A percentile compares a stretch with the other conserved stretches of the same genome.
phyloP scores from a whole-genome alignment of 2,113 vertebrate genomes.

The Pithys albifrons region DNA sequence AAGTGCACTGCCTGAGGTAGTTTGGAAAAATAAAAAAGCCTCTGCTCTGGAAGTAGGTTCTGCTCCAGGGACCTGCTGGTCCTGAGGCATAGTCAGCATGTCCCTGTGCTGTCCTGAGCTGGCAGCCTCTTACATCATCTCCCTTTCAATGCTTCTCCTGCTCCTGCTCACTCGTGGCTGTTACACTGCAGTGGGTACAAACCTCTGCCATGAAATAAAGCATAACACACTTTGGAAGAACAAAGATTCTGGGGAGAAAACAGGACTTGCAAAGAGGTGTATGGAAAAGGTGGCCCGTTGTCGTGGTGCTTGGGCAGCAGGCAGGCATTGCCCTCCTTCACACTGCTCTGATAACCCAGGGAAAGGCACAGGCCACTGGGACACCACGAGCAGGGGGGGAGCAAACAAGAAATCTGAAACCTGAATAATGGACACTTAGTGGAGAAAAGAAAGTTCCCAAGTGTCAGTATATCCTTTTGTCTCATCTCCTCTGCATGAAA shows the following conservation, averaged over 20 bases:
- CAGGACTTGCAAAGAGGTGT: not conserved
- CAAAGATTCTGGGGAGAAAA: not conserved
- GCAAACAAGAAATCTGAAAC: not conserved
- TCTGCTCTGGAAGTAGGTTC: not conserved
- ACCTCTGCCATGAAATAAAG: not conserved
- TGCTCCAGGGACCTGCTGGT: not conserved
- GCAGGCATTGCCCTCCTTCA: not conserved
- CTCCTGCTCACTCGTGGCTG: not conserved
- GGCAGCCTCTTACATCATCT: not conserved
- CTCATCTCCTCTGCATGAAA: not conserved
- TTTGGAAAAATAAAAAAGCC: not conserved
- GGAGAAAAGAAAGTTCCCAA: not conserved
- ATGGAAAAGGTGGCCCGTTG: not conserved
- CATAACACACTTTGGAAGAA: not conserved
- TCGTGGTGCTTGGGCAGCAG: not conserved
- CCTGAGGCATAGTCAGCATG: not conserved
- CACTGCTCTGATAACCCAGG: not conserved
- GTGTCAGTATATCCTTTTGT: not conserved
- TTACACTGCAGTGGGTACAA: not conserved
- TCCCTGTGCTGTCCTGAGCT: not conserved
- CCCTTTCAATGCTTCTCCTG: not conserved
- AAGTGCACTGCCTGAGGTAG: not conserved
- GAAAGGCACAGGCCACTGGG: not conserved
- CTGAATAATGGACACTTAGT: not conserved
- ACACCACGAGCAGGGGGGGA: not conserved